Base-by-base conservation (phyloP, 2,113 vertebrate species). In the Tichodroma muraria region DNA sequence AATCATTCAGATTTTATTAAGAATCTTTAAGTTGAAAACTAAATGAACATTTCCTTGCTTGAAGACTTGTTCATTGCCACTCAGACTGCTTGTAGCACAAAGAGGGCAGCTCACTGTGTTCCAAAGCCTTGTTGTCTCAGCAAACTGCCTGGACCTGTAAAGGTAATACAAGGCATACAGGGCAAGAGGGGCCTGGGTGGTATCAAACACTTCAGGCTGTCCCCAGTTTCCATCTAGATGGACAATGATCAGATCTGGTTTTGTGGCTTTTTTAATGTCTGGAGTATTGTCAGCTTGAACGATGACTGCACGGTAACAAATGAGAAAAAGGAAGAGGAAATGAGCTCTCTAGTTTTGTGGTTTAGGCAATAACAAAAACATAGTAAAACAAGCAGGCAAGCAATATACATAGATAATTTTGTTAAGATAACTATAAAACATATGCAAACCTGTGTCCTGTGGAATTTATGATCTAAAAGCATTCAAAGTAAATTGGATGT, bases 301-400 rank as follows among this genome's bases (percentile, higher is more conserved):
- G 0, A 59, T 13, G 21, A 59, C 30, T 52, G 31, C 33, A 27
- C 0, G 0, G 33, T 85, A 85, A 56, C 37, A 64, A 63, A 75
- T 10, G 13, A 91, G 25, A 80, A 61, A 38, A 81, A 52, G n/a
- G 33, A 92, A 81, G 53, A 38, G 61, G 81, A 87, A 89, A 20
- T 28, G 37, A 85, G 13, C 31, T 38, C 10, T 14, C 24, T 33
- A 16, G 31, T 69, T 90, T 69, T 72, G 73, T 76, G 56, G 6
- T 70, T 82, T 70, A 66, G 45, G 47, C 9, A n/a, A 12, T 53
- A 63, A 45, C 17, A 79, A 77, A 90, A 85, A 22, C 38, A 63
- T 25, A 76, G n/a, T n/a, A 75, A 75, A 40, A 37, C 16, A 68
- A 88, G 20, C 31, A 91, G 76, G 7, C 18, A 78, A 63, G 25